Evolutionary conservation across 2,797 vertebrate genomes (phyloP).

Genomic region (Streptopelia turtur): DNA sequence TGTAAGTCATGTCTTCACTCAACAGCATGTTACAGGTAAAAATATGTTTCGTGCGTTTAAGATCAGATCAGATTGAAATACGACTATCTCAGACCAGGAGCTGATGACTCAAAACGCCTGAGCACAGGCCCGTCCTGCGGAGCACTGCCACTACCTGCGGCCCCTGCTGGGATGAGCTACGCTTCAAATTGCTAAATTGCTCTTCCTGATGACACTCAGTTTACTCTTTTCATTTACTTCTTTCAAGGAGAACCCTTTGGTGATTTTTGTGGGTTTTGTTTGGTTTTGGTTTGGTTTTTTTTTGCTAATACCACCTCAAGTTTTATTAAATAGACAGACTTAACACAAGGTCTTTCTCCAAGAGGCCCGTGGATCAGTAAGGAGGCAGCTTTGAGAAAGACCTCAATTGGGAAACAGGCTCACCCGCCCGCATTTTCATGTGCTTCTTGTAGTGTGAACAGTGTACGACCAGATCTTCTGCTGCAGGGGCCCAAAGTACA

Average conservation of each 20-base stretch:
- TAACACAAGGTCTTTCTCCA: not conserved
- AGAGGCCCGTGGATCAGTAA: not conserved
- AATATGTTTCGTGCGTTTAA: not conserved
- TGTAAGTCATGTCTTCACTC: not conserved
- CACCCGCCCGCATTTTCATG: not conserved
- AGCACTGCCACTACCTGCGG: not conserved
- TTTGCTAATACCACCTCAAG: not conserved
- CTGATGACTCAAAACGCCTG: not conserved
- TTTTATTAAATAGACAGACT: not conserved
- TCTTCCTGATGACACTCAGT: not conserved
- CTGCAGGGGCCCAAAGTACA: not conserved
- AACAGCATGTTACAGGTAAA: not conserved
- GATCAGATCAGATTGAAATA: not conserved
- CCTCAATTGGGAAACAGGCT: not conserved
- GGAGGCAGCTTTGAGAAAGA: not conserved
- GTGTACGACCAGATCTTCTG: rapidly evolving
- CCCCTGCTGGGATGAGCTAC: rapidly evolving
- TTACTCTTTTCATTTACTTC: not conserved
- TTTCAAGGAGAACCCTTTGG: not conserved
- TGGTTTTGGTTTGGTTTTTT: not conserved
- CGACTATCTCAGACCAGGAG: not conserved
- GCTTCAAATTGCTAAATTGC: not conserved
- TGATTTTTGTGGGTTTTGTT: not conserved
- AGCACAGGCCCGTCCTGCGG: not conserved
- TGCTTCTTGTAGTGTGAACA: not conserved